Evolutionary conservation across 30 jellyfish, hydroid and myxozoan species (phyloP).

Genomic region (Cassiopea andromeda): DNA sequence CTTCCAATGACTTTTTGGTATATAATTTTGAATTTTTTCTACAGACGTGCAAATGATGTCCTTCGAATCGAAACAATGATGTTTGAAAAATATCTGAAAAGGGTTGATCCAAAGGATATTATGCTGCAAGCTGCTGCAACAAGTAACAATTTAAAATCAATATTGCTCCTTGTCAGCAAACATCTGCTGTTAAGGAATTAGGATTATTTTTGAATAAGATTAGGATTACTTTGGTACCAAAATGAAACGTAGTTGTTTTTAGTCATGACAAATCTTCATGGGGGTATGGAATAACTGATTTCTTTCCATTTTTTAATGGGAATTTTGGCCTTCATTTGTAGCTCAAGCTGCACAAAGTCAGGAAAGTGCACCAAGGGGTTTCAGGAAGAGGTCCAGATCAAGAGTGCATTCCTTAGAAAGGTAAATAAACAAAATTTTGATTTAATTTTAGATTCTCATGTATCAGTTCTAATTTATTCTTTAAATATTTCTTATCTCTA

Average conservation of each 20-base stretch:
- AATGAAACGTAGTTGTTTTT: no score
- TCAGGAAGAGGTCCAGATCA: slow-evolving; percentile 82
- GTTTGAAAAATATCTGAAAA: slow-evolving; percentile 85
- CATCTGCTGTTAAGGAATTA: no score
- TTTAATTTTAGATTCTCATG: neutral
- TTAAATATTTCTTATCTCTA: neutral
- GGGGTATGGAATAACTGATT: no score
- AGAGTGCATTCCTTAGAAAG: slow-evolving; percentile 89
- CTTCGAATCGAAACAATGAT: slow-evolving; percentile 85
- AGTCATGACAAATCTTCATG: no score
- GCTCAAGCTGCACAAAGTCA: slow-evolving; percentile 63
- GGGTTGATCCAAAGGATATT: slow-evolving; percentile 95
- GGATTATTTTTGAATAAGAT: no score
- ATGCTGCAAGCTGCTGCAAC: slow-evolving; percentile 68
- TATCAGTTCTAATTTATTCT: neutral
- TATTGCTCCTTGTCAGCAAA: neutral
- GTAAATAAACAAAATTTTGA: slow-evolving; percentile 7
- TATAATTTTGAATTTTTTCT: neutral
- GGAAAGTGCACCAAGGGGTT: slow-evolving; percentile 72
- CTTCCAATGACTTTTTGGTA: no score
- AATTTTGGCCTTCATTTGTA: neutral
- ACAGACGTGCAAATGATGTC: slow-evolving; percentile 90
- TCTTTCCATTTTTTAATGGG: neutral
- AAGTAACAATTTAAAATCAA: neutral
- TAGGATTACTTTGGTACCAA: no score